Evolutionary conservation across 2,797 vertebrate genomes (phyloP), one percentile per base, ranked within the genome.

Genomic region (Myoxocephalus aenaeus): DNA sequence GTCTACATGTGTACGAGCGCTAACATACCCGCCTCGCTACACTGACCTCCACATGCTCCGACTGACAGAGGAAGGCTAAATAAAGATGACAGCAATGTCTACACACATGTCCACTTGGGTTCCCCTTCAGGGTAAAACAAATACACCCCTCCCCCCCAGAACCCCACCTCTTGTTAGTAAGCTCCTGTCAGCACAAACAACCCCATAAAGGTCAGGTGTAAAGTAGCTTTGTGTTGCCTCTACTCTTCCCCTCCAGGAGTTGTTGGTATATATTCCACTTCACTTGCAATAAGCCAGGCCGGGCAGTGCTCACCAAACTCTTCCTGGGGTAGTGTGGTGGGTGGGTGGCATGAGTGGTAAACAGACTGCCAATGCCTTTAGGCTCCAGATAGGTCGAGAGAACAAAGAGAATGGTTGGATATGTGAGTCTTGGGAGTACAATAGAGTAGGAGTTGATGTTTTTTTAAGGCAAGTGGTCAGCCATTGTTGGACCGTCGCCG

Each of bases 41-140:
- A 48, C 83, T 91, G 90, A 91, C 90, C 92, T 75, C 88, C 42
- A n/a, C 79, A 82, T 80, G 86, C 89, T 69, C 85, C 27, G 8
- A 46, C 81, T 88, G 89, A 92, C 83, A 80, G 79, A 57, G 29
- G 73, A 69, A 57, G 65, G 56, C 79, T 93, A 93, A 94, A 88
- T 88, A 88, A 87, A 92, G 90, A 92, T 89, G 94, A 94, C 93
- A 93, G 91, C 84, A 0, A 82, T 80, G 85, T 89, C 84, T 87
- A 70, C 70, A 73, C 69, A 85, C 85, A 80, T 58, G 89, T 87
- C 84, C 17, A 67, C 85, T 75, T 59, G 65, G 64, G 87, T 83
- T 84, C 73, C 66, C 81, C 82, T 85, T 65, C 68, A 81, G 89
- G 85, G 79, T 78, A 77, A 57, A 77, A 61, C 71, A 80, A 79